Conservation (phyloP, 2,888 invertebrate species). For the Diogma glabrata region DNA sequence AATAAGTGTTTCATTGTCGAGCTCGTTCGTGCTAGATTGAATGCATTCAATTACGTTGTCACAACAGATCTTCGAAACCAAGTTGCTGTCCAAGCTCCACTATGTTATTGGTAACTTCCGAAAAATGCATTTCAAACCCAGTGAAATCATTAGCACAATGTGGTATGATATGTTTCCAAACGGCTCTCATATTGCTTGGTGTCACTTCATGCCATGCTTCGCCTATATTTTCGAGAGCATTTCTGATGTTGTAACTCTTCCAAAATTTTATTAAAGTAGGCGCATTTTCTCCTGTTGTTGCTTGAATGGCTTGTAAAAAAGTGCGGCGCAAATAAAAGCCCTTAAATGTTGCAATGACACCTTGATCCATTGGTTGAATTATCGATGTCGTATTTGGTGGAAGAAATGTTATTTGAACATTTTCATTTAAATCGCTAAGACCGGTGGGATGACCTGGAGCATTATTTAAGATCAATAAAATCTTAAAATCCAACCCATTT, state of each 20-base stretch:
- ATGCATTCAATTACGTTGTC: no score
- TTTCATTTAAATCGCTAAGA: slow-evolving; percentile 1
- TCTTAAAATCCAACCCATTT: slow-evolving; percentile 19
- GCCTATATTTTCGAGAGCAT: no score
- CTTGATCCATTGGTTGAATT: background rate
- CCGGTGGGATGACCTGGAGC: slow-evolving; percentile 18
- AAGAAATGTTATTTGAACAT: background rate
- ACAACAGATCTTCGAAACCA: background rate
- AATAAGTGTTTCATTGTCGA: background rate
- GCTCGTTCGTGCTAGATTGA: background rate
- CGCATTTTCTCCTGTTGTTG: background rate
- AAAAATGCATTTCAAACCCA: background rate
- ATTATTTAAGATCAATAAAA: slow-evolving; percentile 21
- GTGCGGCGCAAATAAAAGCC: background rate
- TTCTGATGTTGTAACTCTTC: no score
- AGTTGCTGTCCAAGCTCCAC: no score
- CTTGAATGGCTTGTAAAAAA: no score
- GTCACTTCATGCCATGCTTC: no score
- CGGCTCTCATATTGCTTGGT: no score
- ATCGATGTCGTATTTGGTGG: background rate
- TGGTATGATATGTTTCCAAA: slow-evolving; percentile 3
- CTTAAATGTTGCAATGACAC: background rate
- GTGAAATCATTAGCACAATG: background rate
- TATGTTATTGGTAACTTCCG: background rate
- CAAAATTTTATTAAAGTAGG: background rate